These are phyloP conservation scores for Protosalanx chinensis DNA, from an alignment of 2,797 vertebrate genomes.

Conservation along the genomic window DNA sequence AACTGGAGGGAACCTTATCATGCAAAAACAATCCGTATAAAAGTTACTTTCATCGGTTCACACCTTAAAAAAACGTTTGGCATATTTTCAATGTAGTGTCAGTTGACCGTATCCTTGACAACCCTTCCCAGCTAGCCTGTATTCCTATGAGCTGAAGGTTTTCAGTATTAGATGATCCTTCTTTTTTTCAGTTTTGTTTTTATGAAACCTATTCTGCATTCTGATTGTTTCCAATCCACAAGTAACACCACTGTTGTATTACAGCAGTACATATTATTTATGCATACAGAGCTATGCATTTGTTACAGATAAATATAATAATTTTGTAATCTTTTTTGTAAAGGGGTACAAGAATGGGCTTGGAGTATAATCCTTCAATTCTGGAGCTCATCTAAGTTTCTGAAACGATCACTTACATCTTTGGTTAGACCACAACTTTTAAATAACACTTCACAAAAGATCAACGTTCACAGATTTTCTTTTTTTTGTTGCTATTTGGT, in stretches of 20 bases:
- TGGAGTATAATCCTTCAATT: background rate
- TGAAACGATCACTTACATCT: background rate
- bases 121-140: background rate
- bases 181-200: background rate
- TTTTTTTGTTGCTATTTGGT: background rate
- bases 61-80: constrained; percentile 15
- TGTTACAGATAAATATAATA: background rate
- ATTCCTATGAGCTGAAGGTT: background rate
- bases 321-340: background rate
- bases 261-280: background rate
- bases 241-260: background rate
- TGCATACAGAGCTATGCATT: background rate
- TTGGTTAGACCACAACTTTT: background rate
- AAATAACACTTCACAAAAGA: background rate
- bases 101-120: too few relatives aligned
- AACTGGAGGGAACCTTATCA: background rate
- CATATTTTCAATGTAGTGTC: constrained; percentile 8
- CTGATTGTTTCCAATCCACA: background rate
- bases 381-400: background rate
- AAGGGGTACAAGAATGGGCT: background rate
- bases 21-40: constrained; percentile 29
- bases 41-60: constrained; percentile 19
- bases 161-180: background rate
- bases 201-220: background rate
- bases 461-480: too few relatives aligned